A percentile compares a stretch with the other conserved stretches of the same genome.
Conservation (phyloP, 1,140 invertebrate species). For the Cydia fagiglandana region DNA sequence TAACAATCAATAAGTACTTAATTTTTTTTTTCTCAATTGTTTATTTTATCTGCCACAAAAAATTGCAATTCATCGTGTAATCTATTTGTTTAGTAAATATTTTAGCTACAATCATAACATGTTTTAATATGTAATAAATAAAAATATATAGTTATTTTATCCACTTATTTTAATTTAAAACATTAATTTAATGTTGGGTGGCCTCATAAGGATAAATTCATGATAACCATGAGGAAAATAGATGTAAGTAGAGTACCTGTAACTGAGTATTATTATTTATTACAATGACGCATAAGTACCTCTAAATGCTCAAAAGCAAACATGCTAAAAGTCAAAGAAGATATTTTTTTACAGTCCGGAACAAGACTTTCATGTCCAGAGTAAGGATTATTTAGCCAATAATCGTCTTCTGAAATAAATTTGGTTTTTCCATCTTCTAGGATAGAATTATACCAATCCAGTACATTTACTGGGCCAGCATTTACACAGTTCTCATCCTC, state of each 20-base stretch:
- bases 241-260: not conserved
- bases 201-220: not conserved
- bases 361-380: slow-evolving; percentile 63
- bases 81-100: not conserved
- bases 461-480: slow-evolving; percentile 81
- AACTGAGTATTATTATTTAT: not conserved
- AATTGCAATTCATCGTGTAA: too few relatives aligned
- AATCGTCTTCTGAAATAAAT: slow-evolving; percentile 54
- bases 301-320: slow-evolving; percentile 90
- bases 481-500: slow-evolving; percentile 85
- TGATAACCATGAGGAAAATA: not conserved
- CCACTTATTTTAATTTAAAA: not conserved
- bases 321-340: slow-evolving; percentile 86
- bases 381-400: slow-evolving; percentile 46
- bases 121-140: not conserved
- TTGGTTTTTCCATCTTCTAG: slow-evolving; percentile 75
- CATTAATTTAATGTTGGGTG: not conserved
- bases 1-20: too few relatives aligned
- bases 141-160: not conserved
- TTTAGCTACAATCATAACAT: not conserved
- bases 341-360: slow-evolving; percentile 85
- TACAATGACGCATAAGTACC: slow-evolving; percentile 69
- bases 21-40: too few relatives aligned
- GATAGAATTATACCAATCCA: slow-evolving; percentile 86
- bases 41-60: too few relatives aligned